Base-by-base conservation (phyloP, 2,888 invertebrate species). In the Hyposoter didymator region DNA sequence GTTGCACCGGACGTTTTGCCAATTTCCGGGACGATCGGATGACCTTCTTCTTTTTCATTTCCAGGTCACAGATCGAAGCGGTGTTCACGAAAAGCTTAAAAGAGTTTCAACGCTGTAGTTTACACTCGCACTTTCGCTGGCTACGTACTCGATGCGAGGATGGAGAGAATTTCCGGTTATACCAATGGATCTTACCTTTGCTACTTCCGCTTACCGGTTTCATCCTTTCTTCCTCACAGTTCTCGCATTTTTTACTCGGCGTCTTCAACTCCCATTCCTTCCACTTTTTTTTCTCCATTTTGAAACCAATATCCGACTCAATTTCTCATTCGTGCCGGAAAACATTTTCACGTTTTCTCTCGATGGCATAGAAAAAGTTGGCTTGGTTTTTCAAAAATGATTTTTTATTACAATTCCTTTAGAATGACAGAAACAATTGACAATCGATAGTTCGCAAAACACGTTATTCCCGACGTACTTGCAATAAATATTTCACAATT, bases 131-230 rank as follows among this genome's bases (percentile, higher is more conserved):
- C 73, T 74, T 62, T 39, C 32, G 73, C 22, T 70, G 32, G 47
- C 59, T 43, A 39, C 19, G 47, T 66, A 69, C 70, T 76, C 80
- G 78, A 64, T 47, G n/a, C n/a, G 74, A 72, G 67, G 80, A 84
- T 84, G 69, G 82, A 70, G 69, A 80, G 82, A 87, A 87, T 87
- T 87, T 87, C 87, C 86, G 78, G 79, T 84, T 84, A 39, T 39
- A 64, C 73, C 78, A 73, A 85, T 80, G 75, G 84, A 83, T 84
- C 80, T 43, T 73, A 79, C 79, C 69, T 69, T 82, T 85, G 72
- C 76, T 82, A 87, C 85, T 87, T 87, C 85, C 87, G 84, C 67
- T 79, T 52, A 78, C 78, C 75, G 81, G 78, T 78, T 78, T 78
- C 73, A 73, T 70, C 59, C 59, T 59, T 76, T 73, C 76, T 78